These are phyloP conservation scores for Clivina fossor DNA, from an alignment of 2,888 invertebrate genomes.

Conservation along the genomic window DNA sequence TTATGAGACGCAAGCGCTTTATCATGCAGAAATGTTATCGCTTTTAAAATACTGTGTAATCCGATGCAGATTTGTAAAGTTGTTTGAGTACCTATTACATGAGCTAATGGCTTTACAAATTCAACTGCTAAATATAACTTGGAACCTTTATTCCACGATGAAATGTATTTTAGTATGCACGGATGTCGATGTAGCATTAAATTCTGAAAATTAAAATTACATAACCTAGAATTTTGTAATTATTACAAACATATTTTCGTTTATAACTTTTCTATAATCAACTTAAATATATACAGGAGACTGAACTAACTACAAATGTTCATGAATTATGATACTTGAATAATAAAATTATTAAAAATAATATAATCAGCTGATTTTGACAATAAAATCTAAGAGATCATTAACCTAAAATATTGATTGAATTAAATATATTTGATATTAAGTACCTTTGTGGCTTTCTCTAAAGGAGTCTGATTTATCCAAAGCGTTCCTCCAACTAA, in stretches of 20 bases:
- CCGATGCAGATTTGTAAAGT: constrained; percentile 81
- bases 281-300: too few species aligned
- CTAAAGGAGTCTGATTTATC: constrained; percentile 68
- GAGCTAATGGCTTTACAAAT: constrained; percentile 73
- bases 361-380: too few species aligned
- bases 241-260: neutral
- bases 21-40: constrained; percentile 80
- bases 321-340: too few species aligned
- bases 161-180: constrained; percentile 78
- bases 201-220: constrained; percentile 62
- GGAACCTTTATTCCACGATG: constrained; percentile 76
- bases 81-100: constrained; percentile 65
- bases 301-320: too few species aligned
- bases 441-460: constrained; percentile 74
- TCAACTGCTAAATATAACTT: constrained; percentile 80
- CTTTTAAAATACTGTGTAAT: constrained; percentile 76
- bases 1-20: constrained; percentile 81
- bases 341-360: too few species aligned
- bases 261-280: too few species aligned
- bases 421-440: constrained; percentile 36
- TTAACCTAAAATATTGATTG: too few species aligned
- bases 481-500: constrained; percentile 66
- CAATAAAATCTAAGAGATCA: too few species aligned
- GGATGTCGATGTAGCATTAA: constrained; percentile 85
- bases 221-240: constrained; percentile 24